Conservation (phyloP, 2,797 vertebrate species). For the Sebastes taczanowskii region DNA sequence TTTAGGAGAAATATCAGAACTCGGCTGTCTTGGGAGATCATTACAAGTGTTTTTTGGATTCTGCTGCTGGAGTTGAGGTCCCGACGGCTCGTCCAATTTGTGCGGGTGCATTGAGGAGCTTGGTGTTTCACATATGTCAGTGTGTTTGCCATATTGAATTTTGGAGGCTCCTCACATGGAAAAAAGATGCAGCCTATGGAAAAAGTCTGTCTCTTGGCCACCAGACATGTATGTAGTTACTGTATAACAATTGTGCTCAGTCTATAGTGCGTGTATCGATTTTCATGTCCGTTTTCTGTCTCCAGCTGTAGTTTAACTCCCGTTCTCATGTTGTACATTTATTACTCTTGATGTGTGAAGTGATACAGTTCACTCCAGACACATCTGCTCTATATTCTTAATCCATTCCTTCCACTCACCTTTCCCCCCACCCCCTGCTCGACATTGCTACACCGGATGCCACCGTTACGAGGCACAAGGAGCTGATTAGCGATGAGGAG, state of each 20-base stretch:
- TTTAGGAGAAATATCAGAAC: constrained; percentile 21
- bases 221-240: constrained; percentile 8
- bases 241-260: background rate
- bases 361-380: background rate
- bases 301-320: background rate
- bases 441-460: constrained; percentile 6
- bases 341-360: background rate
- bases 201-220: constrained; percentile 17
- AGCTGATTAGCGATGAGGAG: constrained; percentile 47
- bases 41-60: constrained; percentile 35
- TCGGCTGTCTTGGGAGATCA: constrained; percentile 17
- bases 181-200: constrained; percentile 34
- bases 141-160: constrained; percentile 38
- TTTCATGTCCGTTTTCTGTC: constrained; percentile 13
- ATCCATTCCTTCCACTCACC: constrained; percentile 16
- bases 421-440: background rate
- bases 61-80: constrained; percentile 25
- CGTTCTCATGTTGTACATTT: background rate
- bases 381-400: background rate
- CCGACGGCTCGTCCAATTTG: constrained; percentile 11
- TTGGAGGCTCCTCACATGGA: constrained; percentile 19
- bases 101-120: constrained; percentile 9
- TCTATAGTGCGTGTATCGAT: background rate
- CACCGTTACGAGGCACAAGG: constrained; percentile 26
- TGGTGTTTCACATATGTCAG: constrained; percentile 14